Evolutionary conservation across 1,140 invertebrate genomes (phyloP), one percentile per base, ranked within the genome.

Genomic region (Hypsibius dujardini): DNA sequence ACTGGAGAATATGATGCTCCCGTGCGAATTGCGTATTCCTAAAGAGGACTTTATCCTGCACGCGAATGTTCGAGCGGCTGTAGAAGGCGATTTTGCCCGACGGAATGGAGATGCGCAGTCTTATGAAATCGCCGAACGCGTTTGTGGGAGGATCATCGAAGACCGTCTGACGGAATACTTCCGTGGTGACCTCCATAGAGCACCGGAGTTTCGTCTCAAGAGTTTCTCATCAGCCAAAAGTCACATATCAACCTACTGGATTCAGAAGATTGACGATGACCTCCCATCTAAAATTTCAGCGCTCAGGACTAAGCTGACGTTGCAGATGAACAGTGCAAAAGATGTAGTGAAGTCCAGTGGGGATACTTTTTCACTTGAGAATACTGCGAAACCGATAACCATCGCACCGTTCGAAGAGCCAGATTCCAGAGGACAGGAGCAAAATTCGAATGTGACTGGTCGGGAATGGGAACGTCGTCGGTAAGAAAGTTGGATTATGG

Each of bases 221-320:
- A 67, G 62, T 42, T 67, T 67, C n/a, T 42, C 12, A 42, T 42
- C 12, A 42, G 42, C 12, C 62, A 42, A 14, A 3, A 3, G 7
- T n/a, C n/a, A 67, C 3, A 42, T 42, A 3, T 42, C 62, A 3
- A 42, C 62, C 3, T 67, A 67, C 62, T 67, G 62, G 62, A 67
- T 67, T 14, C 62, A 67, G 45, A 7, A 67, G 62, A 7, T 42
- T 7, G 42, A 56, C 50, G 7, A 56, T n/a, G n/a, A 56, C n/a
- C 50, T 56, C 50, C 7, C 7, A 7, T n/a, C 7, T 7, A 7
- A 56, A n/a, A 56, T 56, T n/a, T 7, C 7, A 7, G 7, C 7
- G 50, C 50, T 56, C 7, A 56, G n/a, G n/a, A n/a, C n/a, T 7
- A n/a, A 56, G 7, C 50, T 56, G 50, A n/a, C 7, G 50, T n/a